Evolutionary conservation across 2,888 invertebrate species (phyloP), one percentile per base, ranked within the genome.

Genomic region (Matsumyia berberina): DNA sequence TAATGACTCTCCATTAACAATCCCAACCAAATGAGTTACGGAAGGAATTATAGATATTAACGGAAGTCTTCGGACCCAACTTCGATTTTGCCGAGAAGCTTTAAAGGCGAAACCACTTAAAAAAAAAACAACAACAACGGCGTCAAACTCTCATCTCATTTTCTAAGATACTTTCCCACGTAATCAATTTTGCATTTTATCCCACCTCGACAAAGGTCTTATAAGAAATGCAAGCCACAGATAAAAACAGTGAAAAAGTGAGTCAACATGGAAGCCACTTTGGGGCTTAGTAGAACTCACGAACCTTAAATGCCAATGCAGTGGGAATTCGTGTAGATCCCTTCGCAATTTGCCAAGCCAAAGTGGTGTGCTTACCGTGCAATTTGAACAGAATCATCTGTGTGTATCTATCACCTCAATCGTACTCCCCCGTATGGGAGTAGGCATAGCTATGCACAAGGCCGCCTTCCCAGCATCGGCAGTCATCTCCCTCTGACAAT

Each of bases 231-330:
- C 46, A 46, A 53, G 31, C 66, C 49, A 8, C 33, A 55, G n/a
- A 49, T 15, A 64, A 39, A 37, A 39, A 11, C 49, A 5, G 37
- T 19, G 17, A 57, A 7, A 29, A 33, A 35, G 39, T 5, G 9
- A 73, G 8, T 15, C 29, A 58, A 49, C 33, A 49, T 33, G 24
- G 35, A 49, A 7, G 5, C 39, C 62, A 55, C 42, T 64, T 58
- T 37, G 51, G 11, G 37, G 37, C n/a, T 46, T n/a, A 73, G 33
- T 7, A 49, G 42, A 73, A 51, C 37, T 57, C 62, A 78, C 44
- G 57, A 78, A 53, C 29, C 51, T 64, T 37, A 72, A 77, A 77
- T 60, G 66, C 51, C 66, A 77, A 66, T 82, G 29, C 82, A 72
- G 70, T 76, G 33, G 7, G 44, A 67, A 60, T 67, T 60, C 17